Base-by-base conservation (phyloP, 2,888 invertebrate genomes). In the Sarcophaga carnaria region DNA sequence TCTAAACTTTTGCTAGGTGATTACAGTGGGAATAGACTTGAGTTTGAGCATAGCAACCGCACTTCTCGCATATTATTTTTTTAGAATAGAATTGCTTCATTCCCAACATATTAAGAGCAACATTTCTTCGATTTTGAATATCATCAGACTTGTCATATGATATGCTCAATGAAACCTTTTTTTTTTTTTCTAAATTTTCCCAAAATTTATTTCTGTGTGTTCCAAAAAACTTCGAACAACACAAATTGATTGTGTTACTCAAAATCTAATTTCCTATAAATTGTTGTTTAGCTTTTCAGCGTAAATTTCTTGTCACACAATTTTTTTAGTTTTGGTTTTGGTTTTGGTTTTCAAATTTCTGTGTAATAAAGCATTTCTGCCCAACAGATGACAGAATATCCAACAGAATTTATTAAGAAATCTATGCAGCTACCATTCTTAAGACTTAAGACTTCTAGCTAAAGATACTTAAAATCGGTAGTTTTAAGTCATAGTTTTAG, bases 281-380 rank as follows among this genome's bases (percentile, higher is more conserved):
- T 54, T 54, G 27, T 25, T 64, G 27, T 25, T 64, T 64, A 64
- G 17, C 64, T 27, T 64, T 64, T 27, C 5, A 14, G 14, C 14
- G 2, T n/a, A 11, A 11, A 59, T 37, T 27, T 54, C 54, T 54
- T 37, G n/a, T 72, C 6, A n/a, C 54, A 69, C 45, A 62, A 62
- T 74, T 45, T 45, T 20, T 20, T 74, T 60, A 17, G 6, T 37
- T 37, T 37, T 37, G 0, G 8, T 8, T 37, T 37, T 10, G 37
- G 37, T 37, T 10, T 37, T 2, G 37, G 2, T 37, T 37, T 37
- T 20, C 63, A 78, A 62, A 62, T 74, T 80, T 80, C 80, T 49
- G 3, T 49, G 59, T 80, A 85, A 85, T 80, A 80, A 85, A 85
- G 37, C 72, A 85, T 80, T 6, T 20, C 17, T 54, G 4, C 5